Percentiles rank a stretch among this genome's conserved stretches.
phyloP scores from a whole-genome alignment of 2,113 vertebrate genomes.

The Sakesphorus luctuosus region DNA sequence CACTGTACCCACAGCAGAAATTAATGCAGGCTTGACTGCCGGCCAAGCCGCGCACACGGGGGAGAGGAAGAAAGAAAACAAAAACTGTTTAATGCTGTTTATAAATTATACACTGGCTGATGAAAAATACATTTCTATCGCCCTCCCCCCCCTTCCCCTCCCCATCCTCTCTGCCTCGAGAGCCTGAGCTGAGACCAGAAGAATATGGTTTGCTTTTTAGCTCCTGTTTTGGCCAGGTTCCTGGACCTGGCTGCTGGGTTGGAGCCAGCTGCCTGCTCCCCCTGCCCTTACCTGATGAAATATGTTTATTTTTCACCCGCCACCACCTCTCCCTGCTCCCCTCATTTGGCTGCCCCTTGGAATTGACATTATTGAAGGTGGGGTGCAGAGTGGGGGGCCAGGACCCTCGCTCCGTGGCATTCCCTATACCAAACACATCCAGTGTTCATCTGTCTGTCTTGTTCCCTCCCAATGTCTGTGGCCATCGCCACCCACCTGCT shows the following conservation, averaged over 20 bases:
- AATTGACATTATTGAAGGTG: background rate
- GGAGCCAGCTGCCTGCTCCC: conserved; percentile 46
- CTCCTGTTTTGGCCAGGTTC: conserved; percentile 76
- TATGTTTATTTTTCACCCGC: background rate
- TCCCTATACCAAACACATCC: accelerated
- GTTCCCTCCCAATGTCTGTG: accelerated
- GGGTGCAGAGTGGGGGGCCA: background rate
- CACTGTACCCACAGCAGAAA: conserved; percentile 99
- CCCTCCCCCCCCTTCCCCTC: background rate
- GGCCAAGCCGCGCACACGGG: conserved; percentile 92
- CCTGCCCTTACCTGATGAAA: conserved; percentile 56
- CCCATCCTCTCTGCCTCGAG: conserved; percentile 54
- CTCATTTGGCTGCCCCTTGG: background rate
- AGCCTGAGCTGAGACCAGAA: conserved; percentile 68
- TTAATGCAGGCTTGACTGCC: conserved; percentile 97
- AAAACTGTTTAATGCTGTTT: conserved; percentile 87
- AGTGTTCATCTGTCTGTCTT: accelerated
- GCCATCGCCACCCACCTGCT: background rate
- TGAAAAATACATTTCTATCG: conserved; percentile 75
- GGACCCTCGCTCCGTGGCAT: background rate
- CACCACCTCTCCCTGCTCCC: background rate
- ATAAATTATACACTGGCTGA: conserved; percentile 90
- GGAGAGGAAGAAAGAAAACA: conserved; percentile 82
- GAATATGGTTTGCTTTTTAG: conserved; percentile 72
- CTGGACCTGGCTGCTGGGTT: conserved; percentile 50